Conservation (phyloP, 2,797 vertebrate genomes). For the Bryconaethiops microstoma region DNA sequence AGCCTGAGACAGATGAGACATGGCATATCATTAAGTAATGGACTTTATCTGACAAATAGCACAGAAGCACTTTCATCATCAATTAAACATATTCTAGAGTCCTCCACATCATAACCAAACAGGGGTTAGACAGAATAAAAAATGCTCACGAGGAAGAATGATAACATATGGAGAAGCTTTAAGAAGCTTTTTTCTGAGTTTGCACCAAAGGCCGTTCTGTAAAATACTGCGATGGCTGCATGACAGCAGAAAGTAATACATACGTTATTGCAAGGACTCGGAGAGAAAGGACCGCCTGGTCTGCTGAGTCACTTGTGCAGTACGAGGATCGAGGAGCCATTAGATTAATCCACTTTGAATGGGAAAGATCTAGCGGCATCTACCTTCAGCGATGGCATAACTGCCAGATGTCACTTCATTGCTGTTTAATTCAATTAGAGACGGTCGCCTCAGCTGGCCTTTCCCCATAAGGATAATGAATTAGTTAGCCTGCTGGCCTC, state of each 20-base stretch:
- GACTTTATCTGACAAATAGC: slow-evolving; percentile 49
- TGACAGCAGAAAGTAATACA: slow-evolving; percentile 4
- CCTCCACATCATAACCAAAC: slow-evolving; percentile 21
- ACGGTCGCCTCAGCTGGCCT: slow-evolving; percentile 58
- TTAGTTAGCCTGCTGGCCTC: slow-evolving; percentile 49
- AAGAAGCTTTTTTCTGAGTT: background rate
- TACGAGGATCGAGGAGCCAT: slow-evolving; percentile 47
- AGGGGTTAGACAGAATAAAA: slow-evolving; percentile 9
- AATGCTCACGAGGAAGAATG: background rate
- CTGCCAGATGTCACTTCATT: slow-evolving; percentile 60
- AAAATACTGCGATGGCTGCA: background rate
- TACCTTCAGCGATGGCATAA: slow-evolving; percentile 53
- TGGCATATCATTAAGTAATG: slow-evolving; percentile 58
- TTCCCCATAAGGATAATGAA: slow-evolving; percentile 55
- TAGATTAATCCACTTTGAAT: slow-evolving; percentile 57
- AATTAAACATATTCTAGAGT: slow-evolving; percentile 41
- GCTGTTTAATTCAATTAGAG: slow-evolving; percentile 60
- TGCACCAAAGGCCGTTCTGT: background rate
- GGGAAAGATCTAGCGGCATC: slow-evolving; percentile 51
- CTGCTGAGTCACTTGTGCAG: slow-evolving; percentile 57
- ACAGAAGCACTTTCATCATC: slow-evolving; percentile 33
- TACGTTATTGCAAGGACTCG: slow-evolving; percentile 42
- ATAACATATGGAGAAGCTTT: background rate
- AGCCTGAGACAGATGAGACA: slow-evolving; percentile 27
- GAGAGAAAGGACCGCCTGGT: slow-evolving; percentile 41